Evolutionary conservation across 2,113 vertebrate genomes (phyloP).

Genomic region (Bubo blakistoni): DNA sequence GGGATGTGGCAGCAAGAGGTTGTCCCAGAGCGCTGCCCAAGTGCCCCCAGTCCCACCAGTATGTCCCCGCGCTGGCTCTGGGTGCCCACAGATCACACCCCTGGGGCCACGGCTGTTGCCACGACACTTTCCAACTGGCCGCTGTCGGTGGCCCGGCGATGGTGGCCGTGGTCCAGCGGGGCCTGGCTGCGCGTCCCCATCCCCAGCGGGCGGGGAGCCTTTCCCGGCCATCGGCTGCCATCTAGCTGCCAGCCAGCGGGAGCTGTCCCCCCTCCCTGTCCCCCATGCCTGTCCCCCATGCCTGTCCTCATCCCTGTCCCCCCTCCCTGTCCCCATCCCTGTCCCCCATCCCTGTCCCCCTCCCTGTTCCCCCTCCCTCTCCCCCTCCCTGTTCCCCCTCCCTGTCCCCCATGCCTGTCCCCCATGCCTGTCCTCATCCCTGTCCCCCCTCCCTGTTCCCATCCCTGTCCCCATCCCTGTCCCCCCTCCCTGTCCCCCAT

Average conservation of each 20-base stretch:
- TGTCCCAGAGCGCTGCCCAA: not conserved
- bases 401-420: no score
- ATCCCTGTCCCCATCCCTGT: not conserved
- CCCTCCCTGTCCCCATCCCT: no score
- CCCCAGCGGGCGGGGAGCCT: not conserved
- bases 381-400: no score
- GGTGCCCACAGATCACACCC: not conserved
- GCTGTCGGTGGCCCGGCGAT: not conserved
- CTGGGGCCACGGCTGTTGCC: not conserved
- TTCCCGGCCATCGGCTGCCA: not conserved
- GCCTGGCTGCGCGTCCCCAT: fast-evolving
- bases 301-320: no score
- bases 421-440: no score
- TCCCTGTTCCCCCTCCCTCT: no score
- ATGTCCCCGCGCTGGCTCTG: fast-evolving
- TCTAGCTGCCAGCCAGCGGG: not conserved
- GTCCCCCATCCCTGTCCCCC: no score
- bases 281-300: no score
- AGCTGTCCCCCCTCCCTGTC: no score
- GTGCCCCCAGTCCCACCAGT: not conserved
- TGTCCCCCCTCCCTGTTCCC: no score
- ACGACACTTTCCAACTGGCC: fast-evolving
- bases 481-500: no score
- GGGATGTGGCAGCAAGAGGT: not conserved
- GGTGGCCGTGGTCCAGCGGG: not conserved